Evolutionary conservation across 2,113 vertebrate species (phyloP), one percentile per base, ranked within the genome.

Genomic region (Zosterops hypoxanthus): DNA sequence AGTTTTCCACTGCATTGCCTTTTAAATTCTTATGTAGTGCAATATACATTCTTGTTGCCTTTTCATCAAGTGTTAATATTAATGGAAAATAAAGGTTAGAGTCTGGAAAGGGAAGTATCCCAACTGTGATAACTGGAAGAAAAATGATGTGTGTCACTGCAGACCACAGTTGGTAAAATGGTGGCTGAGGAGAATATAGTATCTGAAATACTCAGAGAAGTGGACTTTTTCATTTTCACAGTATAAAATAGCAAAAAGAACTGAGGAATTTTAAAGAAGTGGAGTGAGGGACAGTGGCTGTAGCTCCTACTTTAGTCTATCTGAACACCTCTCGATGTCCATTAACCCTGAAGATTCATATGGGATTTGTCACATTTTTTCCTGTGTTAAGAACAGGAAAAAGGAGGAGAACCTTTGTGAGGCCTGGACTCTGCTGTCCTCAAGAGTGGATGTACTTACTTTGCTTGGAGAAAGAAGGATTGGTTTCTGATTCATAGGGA

Each of bases 1-100:
- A 44, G 76, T 85, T 96, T 97, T 94, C 87, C 84, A 83, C 49
- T 78, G 79, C 59, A 72, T 79, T 93, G 88, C 80, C 53, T 92
- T 93, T 80, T 78, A 70, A 64, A 87, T 65, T 91, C 64, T 76
- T 36, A 59, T 71, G 84, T 93, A 88, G 55, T 56, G 23, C 72
- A 41, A 75, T 78, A 44, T 44, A 42, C 28, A 11, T 93, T 88
- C 65, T 41, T 86, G 49, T 63, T 89, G 86, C 72, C 90, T 86
- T 82, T 92, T 63, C 36, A 73, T 77, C 83, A 85, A 47, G 60
- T 70, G 36, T 69, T 95, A 69, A 82, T 89, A 93, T 47, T 49
- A n/a, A 55, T 46, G n/a, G 20, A 94, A 94, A 88, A 71, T 52
- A 82, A 81, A 93, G 24, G 14, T 80, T 89, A 34, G 55, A 63